Base-by-base conservation (phyloP, 2,888 invertebrate species). In the Isoperla grammatica region DNA sequence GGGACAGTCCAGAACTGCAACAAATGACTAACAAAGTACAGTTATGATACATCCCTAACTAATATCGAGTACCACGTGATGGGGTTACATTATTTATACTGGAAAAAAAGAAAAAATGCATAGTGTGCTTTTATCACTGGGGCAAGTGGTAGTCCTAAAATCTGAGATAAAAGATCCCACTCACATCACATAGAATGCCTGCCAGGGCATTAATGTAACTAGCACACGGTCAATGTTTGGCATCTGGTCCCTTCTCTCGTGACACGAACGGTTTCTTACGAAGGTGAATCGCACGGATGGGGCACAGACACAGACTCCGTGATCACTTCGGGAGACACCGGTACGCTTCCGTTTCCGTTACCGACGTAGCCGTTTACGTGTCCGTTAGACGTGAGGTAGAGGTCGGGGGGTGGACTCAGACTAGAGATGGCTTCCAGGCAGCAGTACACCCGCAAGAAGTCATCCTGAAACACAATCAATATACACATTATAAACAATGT, bases 381-480 rank as follows among this genome's bases (percentile, higher is more conserved):
- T 39, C 79, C 80, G 67, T 80, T 79, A 2, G 78, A 74, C 69
- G 77, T 76, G 50, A 76, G 74, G 64, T 78, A 78, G 23, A 80
- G 68, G 65, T 80, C 79, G 1, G 79, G 78, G 39, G 78, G 74
- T 39, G 71, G 75, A 64, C 8, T 8, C 4, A 64, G 59, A 15
- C 61, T 59, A 37, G 62, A 65, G 49, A 65, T 64, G 20, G 79
- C 74, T 69, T 84, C 84, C 66, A 85, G 72, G 56, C 82, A 82
- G 62, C 81, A 78, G 76, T 89, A 84, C 70, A 88, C 73, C 73
- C 85, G 82, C 69, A 86, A 76, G 69, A 83, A 85, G 70, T 90
- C 88, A 69, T 88, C 88, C 76, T 84, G 79, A 12, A 78, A 78
- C 63, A 73, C 75, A 81, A 15, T 15, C 20, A 19, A n/a, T 12